A percentile compares a stretch with the other conserved stretches of the same genome.
These are phyloP conservation scores for Vesta saturnalis DNA, from an alignment of 2,888 invertebrate genomes.

Conservation along the genomic window DNA sequence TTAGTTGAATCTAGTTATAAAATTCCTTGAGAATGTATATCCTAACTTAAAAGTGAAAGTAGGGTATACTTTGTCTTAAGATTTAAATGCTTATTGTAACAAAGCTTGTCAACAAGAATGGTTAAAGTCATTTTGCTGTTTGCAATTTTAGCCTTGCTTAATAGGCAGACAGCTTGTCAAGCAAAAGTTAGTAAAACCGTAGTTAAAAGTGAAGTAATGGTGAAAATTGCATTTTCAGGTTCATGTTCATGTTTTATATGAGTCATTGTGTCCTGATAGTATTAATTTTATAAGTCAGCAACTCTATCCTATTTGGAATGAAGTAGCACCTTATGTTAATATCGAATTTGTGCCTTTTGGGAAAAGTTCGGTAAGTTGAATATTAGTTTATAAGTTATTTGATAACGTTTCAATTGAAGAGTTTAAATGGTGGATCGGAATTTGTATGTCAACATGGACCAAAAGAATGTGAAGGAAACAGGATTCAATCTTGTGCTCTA, in stretches of 20 bases:
- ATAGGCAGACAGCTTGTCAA: not conserved
- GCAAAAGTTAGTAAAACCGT: conserved; percentile 13
- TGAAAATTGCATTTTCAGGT: conserved; percentile 54
- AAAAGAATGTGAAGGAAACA: conserved; percentile 70
- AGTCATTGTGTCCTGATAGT: conserved; percentile 73
- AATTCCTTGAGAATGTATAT: not conserved
- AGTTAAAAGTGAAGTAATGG: not conserved
- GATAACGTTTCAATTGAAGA: conserved; percentile 40
- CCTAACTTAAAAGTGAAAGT: conserved; percentile 27
- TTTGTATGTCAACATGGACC: conserved; percentile 74
- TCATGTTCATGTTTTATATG: conserved; percentile 68
- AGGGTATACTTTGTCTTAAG: not conserved
- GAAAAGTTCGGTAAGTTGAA: conserved; percentile 67
- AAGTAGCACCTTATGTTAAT: conserved; percentile 64
- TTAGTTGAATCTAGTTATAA: conserved; percentile 7
- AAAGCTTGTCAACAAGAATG: not conserved
- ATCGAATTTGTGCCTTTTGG: conserved; percentile 72
- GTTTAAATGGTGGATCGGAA: conserved; percentile 53
- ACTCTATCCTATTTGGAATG: conserved; percentile 64
- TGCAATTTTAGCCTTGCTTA: not conserved
- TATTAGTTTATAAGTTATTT: not conserved
- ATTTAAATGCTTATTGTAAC: not conserved
- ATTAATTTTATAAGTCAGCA: conserved; percentile 66
- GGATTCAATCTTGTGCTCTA: conserved; percentile 70
- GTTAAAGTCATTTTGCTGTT: not conserved